phyloP scores from a whole-genome alignment of 2,888 invertebrate species.

The Acanthoscelides obtectus region DNA sequence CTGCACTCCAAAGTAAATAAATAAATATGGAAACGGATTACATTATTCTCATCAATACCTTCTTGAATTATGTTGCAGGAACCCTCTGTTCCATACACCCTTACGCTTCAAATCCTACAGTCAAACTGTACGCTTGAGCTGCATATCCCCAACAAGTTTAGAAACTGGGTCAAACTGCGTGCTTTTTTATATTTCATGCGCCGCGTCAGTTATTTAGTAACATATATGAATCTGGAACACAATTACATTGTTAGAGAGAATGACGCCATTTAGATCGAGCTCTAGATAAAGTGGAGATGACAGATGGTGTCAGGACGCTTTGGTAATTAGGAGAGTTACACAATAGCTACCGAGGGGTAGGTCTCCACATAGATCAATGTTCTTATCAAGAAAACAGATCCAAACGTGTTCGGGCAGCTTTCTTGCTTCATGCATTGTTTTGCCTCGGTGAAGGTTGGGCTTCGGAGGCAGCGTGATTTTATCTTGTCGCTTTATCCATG shows the following conservation, averaged over 20 bases:
- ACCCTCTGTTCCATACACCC: too few relatives aligned
- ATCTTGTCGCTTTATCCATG: background rate
- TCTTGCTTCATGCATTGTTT: background rate
- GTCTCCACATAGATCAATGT: background rate
- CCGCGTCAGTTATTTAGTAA: background rate
- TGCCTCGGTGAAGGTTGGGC: background rate
- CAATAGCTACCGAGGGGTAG: background rate
- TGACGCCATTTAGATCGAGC: too few relatives aligned
- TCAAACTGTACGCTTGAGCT: background rate
- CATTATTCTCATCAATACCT: too few relatives aligned
- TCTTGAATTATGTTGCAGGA: too few relatives aligned
- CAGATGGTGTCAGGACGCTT: background rate
- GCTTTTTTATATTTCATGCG: background rate
- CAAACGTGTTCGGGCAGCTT: background rate
- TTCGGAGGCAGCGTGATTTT: background rate
- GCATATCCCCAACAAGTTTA: background rate
- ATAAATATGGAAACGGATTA: too few relatives aligned
- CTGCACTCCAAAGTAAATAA: too few relatives aligned
- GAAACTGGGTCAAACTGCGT: background rate
- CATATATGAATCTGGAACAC: too few relatives aligned
- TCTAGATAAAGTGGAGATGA: background rate
- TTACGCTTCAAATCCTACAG: background rate
- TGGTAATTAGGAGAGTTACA: background rate
- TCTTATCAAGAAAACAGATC: background rate
- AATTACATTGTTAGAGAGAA: too few relatives aligned